These are phyloP conservation scores for Acipenser ruthenus DNA, from an alignment of 2,797 vertebrate genomes.

Conservation along the genomic window DNA sequence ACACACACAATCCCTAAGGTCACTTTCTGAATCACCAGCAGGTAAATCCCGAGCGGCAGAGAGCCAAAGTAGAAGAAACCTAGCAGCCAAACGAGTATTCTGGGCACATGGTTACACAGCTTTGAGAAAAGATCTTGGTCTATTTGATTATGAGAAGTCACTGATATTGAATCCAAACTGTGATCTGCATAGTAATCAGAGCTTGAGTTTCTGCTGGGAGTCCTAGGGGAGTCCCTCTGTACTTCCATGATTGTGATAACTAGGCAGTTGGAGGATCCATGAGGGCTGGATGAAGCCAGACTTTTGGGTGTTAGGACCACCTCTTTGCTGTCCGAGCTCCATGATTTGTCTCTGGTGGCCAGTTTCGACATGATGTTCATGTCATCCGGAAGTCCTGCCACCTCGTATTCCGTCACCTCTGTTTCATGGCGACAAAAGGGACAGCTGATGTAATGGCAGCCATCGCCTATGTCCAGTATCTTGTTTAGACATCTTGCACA, in stretches of 20 bases:
- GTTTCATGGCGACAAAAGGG: conserved; percentile 70
- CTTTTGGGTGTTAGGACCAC: conserved; percentile 63
- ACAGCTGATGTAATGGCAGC: conserved; percentile 51
- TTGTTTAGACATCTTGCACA: conserved; percentile 61
- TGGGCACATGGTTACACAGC: conserved; percentile 60
- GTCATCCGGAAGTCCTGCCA: conserved; percentile 63
- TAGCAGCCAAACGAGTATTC: conserved; percentile 65
- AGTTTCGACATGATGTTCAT: conserved; percentile 63
- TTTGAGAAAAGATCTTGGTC: conserved; percentile 62
- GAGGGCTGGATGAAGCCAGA: conserved; percentile 54
- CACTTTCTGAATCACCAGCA: conserved; percentile 69
- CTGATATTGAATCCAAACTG: conserved; percentile 56
- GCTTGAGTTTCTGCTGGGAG: conserved; percentile 46
- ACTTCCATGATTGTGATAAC: conserved; percentile 73
- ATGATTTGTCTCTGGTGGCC: conserved; percentile 48
- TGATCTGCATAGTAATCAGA: conserved; percentile 57
- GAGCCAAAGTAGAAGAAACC: conserved; percentile 74
- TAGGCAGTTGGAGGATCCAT: conserved; percentile 66
- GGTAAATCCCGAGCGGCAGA: conserved; percentile 69
- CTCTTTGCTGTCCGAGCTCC: conserved; percentile 59
- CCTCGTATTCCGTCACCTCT: conserved; percentile 53
- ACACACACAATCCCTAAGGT: conserved; percentile 65
- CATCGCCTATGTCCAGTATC: conserved; percentile 54
- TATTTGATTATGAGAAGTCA: conserved; percentile 48
- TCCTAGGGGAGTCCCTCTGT: conserved; percentile 49